phyloP scores from a whole-genome alignment of 2,888 invertebrate genomes.

The Callimorpha dominula region DNA sequence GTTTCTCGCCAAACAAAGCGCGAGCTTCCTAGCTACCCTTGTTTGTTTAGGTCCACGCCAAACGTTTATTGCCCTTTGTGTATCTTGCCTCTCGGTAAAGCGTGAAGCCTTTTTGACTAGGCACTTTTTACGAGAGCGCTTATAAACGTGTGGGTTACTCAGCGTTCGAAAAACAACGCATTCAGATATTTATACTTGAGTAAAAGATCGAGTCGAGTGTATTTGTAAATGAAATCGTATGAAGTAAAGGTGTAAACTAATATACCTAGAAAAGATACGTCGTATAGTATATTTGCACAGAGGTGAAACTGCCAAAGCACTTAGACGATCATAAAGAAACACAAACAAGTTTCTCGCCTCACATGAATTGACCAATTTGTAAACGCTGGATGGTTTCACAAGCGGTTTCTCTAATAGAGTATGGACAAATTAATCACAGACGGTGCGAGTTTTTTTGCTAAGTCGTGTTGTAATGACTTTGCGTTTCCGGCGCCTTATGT shows the following conservation, averaged over 20 bases:
- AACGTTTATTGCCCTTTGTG: slow-evolving; percentile 86
- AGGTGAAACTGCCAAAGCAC: slow-evolving; percentile 64
- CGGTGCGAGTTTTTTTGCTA: slow-evolving; percentile 69
- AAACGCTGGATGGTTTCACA: slow-evolving; percentile 71
- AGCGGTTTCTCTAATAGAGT: slow-evolving; percentile 59
- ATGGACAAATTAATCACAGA: slow-evolving; percentile 77
- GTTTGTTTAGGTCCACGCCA: slow-evolving; percentile 85
- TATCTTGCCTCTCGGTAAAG: slow-evolving; percentile 82
- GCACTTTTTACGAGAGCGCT: slow-evolving; percentile 84
- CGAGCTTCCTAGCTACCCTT: slow-evolving; percentile 86
- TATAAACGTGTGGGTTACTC: slow-evolving; percentile 77
- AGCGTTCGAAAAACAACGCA: slow-evolving; percentile 61
- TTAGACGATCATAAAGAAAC: slow-evolving; percentile 68
- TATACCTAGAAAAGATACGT: slow-evolving; percentile 55
- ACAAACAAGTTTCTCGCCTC: slow-evolving; percentile 70
- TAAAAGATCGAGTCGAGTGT: slow-evolving; percentile 41
- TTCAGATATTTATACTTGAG: slow-evolving; percentile 52
- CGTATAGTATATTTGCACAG: slow-evolving; percentile 56
- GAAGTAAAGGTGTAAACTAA: slow-evolving; percentile 58
- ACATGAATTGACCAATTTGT: slow-evolving; percentile 78
- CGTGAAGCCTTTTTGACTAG: slow-evolving; percentile 85
- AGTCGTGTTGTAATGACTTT: slow-evolving; percentile 71
- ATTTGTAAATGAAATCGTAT: slow-evolving; percentile 54
- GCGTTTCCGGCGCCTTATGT: slow-evolving; percentile 65
- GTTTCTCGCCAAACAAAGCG: slow-evolving; percentile 84